Conservation (phyloP, 2,888 invertebrate species). For the Syrista parreyssii region DNA sequence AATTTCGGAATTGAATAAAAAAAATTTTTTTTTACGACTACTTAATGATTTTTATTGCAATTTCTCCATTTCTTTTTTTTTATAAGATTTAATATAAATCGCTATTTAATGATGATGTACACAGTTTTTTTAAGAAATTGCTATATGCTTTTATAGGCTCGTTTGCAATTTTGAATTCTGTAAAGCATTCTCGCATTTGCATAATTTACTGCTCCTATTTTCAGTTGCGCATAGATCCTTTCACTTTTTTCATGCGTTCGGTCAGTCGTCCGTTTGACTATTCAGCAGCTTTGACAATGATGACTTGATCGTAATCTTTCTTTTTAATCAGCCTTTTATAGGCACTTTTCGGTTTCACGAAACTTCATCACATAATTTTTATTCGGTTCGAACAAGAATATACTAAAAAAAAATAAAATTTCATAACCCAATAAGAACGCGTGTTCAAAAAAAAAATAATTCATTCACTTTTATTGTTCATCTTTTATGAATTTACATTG, state of each 20-base stretch:
- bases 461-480: not conserved
- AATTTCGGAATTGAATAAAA: not conserved
- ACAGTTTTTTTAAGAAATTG: not conserved
- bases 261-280: not conserved
- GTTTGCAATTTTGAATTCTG: not conserved
- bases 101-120: not conserved
- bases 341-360: too few relatives aligned
- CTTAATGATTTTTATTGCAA: not conserved
- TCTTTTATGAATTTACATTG: not conserved
- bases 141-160: not conserved
- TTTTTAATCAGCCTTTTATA: not conserved
- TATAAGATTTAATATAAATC: not conserved
- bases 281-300: not conserved
- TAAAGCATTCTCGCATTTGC: not conserved
- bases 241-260: constrained; percentile 3
- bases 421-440: not conserved
- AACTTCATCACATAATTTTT: too few relatives aligned
- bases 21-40: not conserved
- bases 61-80: not conserved
- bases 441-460: not conserved
- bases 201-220: constrained; percentile 4
- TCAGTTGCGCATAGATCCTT: not conserved
- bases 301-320: not conserved
- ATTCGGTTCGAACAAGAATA: too few relatives aligned
- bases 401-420: not conserved